Evolutionary conservation across 2,888 invertebrate species (phyloP), one percentile per base, ranked within the genome.

Genomic region (Erynnis tages): DNA sequence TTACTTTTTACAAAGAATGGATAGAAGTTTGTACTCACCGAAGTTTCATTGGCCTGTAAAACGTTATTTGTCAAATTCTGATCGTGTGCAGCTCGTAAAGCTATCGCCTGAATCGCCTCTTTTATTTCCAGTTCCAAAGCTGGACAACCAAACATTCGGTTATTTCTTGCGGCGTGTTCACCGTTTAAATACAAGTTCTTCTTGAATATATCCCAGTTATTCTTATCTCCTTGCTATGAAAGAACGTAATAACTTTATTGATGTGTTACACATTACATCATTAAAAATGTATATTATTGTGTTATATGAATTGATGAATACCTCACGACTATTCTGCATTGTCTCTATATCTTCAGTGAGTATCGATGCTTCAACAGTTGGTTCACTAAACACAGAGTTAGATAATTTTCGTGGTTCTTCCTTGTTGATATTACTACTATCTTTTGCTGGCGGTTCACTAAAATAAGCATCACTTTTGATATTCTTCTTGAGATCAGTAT

Each of bases 141-240:
- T 29, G 59, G 49, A 13, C 47, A 40, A 34, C 50, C 44, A 52
- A 14, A 54, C 10, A 34, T 45, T 53, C 29, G 29, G 53, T 45
- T 34, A 11, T 37, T 40, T 41, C 19, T 50, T 27, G 7, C 25
- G 8, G 17, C 19, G n/a, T 17, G 23, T 11, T 32, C 6, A 11
- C 48, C 17, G 6, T 54, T 53, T 10, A 63, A 35, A 45, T 32
- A 58, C 8, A 60, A 53, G 48, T 63, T 69, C 54, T 68, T 71
- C 47, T 58, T 64, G 23, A 60, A 54, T 46, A 64, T 48, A 1
- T 60, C 11, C 54, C 45, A 56, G 1, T 27, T 10, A 4, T 40
- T 16, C 1, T 16, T 45, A 1, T 35, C 45, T 1, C 14, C 40
- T 23, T 53, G 8, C 30, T 55, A 29, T 11, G 16, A 11, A 37